phyloP scores from a whole-genome alignment of 2,113 vertebrate species.

The Urocitellus parryii region DNA sequence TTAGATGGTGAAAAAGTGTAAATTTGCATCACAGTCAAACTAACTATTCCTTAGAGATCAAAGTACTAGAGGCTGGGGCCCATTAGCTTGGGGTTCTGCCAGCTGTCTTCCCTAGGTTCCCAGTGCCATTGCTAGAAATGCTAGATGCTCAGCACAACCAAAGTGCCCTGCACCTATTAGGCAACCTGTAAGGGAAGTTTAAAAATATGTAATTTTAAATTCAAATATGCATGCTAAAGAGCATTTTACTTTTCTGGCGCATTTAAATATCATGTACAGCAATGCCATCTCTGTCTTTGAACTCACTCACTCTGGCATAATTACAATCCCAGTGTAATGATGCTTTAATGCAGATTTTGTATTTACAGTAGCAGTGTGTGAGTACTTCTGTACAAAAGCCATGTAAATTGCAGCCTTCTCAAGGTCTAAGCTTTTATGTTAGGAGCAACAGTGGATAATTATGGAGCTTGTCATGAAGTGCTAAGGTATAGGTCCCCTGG shows the following conservation, averaged over 20 bases:
- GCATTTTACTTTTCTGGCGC: neutral
- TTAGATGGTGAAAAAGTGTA: neutral
- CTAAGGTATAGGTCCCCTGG: neutral
- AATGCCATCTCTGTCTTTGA: conserved; percentile 32
- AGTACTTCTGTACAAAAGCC: conserved; percentile 64
- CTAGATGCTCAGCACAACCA: neutral
- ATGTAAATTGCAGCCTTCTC: conserved; percentile 66
- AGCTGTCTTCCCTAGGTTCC: neutral
- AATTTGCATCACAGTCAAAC: neutral
- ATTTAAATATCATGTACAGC: neutral
- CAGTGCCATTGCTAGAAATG: neutral
- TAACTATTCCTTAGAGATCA: neutral
- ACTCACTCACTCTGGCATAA: conserved; percentile 37
- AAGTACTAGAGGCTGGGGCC: neutral
- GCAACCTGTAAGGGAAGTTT: neutral
- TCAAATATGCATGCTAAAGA: neutral
- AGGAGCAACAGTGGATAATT: conserved; percentile 51
- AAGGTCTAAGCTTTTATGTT: conserved; percentile 58
- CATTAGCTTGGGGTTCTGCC: neutral
- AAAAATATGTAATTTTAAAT: neutral
- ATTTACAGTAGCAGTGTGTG: neutral
- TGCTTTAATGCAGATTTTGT: conserved; percentile 16
- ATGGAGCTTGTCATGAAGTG: conserved; percentile 10
- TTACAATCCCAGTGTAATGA: conserved; percentile 42
- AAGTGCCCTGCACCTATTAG: neutral